phyloP scores from a whole-genome alignment of 1,140 invertebrate species.

The Drosophila nasuta region DNA sequence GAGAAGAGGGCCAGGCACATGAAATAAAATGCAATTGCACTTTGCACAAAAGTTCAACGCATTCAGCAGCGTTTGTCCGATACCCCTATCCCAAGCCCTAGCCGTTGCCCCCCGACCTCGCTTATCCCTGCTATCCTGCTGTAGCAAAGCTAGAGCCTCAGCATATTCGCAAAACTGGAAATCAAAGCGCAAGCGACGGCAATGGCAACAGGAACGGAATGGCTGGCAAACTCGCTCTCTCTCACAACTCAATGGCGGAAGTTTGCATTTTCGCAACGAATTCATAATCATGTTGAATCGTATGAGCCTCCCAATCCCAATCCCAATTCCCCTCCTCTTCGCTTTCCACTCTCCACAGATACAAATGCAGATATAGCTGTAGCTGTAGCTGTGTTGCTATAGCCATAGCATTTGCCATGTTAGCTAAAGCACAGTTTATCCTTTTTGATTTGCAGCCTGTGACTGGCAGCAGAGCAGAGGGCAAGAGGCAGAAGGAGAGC shows the following conservation, averaged over 20 bases:
- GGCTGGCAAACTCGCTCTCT: slow-evolving; percentile 51
- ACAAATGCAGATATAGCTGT: slow-evolving; percentile 26
- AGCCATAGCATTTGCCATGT: slow-evolving; percentile 57
- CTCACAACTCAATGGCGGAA: slow-evolving; percentile 78
- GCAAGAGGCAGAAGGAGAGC: neutral
- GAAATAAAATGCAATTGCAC: slow-evolving; percentile 83
- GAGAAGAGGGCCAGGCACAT: slow-evolving; percentile 29
- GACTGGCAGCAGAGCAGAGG: too few species aligned
- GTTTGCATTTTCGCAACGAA: slow-evolving; percentile 81
- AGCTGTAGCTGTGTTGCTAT: slow-evolving; percentile 19
- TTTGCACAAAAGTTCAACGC: slow-evolving; percentile 83
- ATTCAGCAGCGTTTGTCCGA: slow-evolving; percentile 63
- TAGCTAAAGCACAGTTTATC: slow-evolving; percentile 80
- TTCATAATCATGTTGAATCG: slow-evolving; percentile 78
- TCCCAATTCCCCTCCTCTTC: neutral
- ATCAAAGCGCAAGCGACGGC: slow-evolving; percentile 78
- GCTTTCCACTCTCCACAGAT: neutral
- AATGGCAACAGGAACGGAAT: slow-evolving; percentile 14
- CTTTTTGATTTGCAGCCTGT: slow-evolving; percentile 75
- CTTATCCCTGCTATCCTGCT: neutral
- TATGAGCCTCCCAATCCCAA: slow-evolving; percentile 18
- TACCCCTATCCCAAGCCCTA: slow-evolving; percentile 27
- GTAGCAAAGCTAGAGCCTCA: neutral
- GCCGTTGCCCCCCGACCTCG: neutral
- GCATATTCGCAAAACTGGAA: slow-evolving; percentile 52